These are phyloP conservation scores for Polydesmus complanatus DNA, from an alignment of 2,888 invertebrate genomes.

Conservation along the genomic window DNA sequence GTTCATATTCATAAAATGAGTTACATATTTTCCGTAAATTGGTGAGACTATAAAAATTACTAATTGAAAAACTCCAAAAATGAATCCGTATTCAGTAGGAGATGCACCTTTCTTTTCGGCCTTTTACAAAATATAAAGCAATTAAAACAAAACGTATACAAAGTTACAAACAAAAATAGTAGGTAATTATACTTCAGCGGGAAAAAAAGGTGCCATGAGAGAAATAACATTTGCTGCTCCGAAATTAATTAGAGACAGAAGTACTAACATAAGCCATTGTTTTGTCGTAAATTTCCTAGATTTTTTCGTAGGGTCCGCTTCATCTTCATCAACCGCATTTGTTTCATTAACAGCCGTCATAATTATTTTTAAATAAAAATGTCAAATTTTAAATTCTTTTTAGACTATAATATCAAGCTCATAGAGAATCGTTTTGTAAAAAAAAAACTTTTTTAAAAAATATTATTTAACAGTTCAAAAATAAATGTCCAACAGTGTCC, in stretches of 20 bases:
- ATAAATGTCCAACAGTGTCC: no score
- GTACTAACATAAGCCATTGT: slow-evolving; percentile 48
- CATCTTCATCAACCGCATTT: slow-evolving; percentile 12
- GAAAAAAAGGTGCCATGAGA: slow-evolving; percentile 72
- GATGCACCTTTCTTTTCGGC: slow-evolving; percentile 67
- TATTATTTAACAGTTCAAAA: no score
- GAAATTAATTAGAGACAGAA: slow-evolving; percentile 67
- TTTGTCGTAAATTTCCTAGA: slow-evolving; percentile 1
- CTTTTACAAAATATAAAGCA: slow-evolving; percentile 36
- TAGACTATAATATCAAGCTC: no score
- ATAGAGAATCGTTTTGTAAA: no score
- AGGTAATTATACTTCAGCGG: slow-evolving; percentile 51
- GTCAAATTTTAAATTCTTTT: no score
- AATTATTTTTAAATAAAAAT: no score
- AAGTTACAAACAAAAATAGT: slow-evolving; percentile 11
- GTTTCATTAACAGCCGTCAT: background rate
- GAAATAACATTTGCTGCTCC: slow-evolving; percentile 72
- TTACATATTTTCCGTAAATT: slow-evolving; percentile 58
- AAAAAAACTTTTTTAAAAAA: no score
- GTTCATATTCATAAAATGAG: slow-evolving; percentile 26
- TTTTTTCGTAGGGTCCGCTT: slow-evolving; percentile 1
- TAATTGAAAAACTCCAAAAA: slow-evolving; percentile 73
- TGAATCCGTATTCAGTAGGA: slow-evolving; percentile 68
- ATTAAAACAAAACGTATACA: no score
- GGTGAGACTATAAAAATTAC: slow-evolving; percentile 70